Evolutionary conservation across 2,797 vertebrate genomes (phyloP), one percentile per base, ranked within the genome.

Genomic region (Lophius americanus): DNA sequence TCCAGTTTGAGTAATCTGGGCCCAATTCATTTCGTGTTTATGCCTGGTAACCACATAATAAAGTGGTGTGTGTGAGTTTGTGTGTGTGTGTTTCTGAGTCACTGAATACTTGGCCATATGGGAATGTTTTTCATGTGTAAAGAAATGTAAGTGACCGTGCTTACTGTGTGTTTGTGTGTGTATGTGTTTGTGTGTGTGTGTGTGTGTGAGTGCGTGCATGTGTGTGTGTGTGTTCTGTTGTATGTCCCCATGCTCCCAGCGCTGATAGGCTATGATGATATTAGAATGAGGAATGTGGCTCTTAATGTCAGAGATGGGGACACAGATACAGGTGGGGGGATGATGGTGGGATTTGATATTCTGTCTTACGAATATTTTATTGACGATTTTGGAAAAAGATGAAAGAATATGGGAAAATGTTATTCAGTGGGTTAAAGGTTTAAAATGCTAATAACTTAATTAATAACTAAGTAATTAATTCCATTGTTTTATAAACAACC

Each of bases 11-110:
- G 75, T 78, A 81, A 85, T 83, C 78, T 55, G 70, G 70, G 59
- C 63, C 43, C 64, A 79, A 68, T 89, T 86, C 80, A 82, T 88
- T 84, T 81, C 37, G 60, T 71, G 73, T 84, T 89, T 82, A 82
- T 76, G 73, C 78, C 63, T 76, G 47, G 23, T 81, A 74, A 82
- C 80, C 53, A 32, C 76, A 81, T 53, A 39, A 32, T 70, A 42
- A 36, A 68, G 51, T 42, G 9, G 1, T 12, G 39, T 64, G 51
- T 33, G 54, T 61, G 39, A 50, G 36, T 38, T 44, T 33, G 33
- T 35, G 41, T n/a, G 39, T 32, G 63, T 49, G 35, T n/a, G 36
- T 7, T 23, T 13, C 41, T 2, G 7, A 6, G 0, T 58, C 14
- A 63, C 9, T 69, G 51, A 72, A 57, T 43, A 39, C 68, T 78